Percentiles rank a stretch among this genome's conserved stretches.
Conservation (phyloP, 2,888 invertebrate species). For the Cancer borealis region DNA sequence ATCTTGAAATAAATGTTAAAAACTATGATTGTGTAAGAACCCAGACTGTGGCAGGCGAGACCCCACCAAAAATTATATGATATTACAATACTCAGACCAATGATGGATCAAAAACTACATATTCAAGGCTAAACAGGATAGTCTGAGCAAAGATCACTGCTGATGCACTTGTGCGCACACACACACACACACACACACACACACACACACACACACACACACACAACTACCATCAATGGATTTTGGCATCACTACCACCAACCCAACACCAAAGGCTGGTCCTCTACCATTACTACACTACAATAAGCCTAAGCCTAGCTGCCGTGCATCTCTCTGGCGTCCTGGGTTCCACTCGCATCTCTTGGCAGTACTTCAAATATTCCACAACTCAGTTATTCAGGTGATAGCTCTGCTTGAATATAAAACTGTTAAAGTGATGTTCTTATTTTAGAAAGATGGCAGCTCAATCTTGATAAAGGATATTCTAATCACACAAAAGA, state of each 20-base stretch:
- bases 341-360: constrained; percentile 28
- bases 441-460: background rate
- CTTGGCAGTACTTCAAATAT: constrained; percentile 43
- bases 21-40: too few species aligned
- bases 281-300: constrained; percentile 14
- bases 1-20: too few species aligned
- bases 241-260: constrained; percentile 16
- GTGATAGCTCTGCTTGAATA: constrained; percentile 25
- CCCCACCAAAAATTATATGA: too few species aligned
- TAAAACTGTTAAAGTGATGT: background rate
- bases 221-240: background rate
- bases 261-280: background rate
- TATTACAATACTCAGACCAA: too few species aligned
- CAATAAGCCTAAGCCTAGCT: constrained; percentile 21
- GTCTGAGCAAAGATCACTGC: background rate
- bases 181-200: background rate
- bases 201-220: background rate
- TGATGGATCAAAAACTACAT: background rate
- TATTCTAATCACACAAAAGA: background rate
- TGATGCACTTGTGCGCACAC: background rate
- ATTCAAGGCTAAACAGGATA: background rate
- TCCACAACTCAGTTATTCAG: constrained; percentile 15
- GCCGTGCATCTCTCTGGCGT: constrained; percentile 10
- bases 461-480: background rate
- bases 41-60: too few species aligned